Evolutionary conservation across 2,113 vertebrate genomes (phyloP).

Genomic region (Carlito syrichta): DNA sequence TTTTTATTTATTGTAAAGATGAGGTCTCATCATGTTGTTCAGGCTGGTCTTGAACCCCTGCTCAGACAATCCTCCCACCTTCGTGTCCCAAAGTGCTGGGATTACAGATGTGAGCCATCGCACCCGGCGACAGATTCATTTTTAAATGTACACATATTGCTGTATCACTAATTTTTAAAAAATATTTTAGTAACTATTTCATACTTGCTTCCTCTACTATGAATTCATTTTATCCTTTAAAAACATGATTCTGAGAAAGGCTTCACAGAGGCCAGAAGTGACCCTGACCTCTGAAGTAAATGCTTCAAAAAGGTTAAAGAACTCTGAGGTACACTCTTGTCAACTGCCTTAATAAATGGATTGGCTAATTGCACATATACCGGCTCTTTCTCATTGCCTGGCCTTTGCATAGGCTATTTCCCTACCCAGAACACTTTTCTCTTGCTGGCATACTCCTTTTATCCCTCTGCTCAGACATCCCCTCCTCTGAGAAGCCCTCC

Average conservation of each 20-base stretch:
- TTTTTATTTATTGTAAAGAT: not conserved
- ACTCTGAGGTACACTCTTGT: not conserved
- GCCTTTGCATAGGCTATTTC: not conserved
- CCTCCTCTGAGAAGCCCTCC: not conserved
- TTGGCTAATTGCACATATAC: fast-evolving
- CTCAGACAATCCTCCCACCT: not conserved
- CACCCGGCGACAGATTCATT: fast-evolving
- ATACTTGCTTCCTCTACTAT: not conserved
- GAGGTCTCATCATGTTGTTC: not conserved
- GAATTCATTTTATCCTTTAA: not conserved
- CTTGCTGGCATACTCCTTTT: not conserved
- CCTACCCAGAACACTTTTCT: not conserved
- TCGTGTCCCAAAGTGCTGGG: not conserved
- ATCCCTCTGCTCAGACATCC: not conserved
- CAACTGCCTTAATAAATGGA: not conserved
- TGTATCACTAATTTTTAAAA: not conserved
- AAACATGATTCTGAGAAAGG: not conserved
- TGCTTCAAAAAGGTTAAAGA: not conserved
- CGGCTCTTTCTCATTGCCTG: not conserved
- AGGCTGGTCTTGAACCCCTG: not conserved
- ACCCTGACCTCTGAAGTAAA: not conserved
- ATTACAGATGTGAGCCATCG: not conserved
- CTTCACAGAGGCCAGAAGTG: not conserved
- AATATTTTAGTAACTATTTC: not conserved
- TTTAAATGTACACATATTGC: not conserved